Conservation (phyloP, 2,797 vertebrate genomes). For the Ficedula albicollis region DNA sequence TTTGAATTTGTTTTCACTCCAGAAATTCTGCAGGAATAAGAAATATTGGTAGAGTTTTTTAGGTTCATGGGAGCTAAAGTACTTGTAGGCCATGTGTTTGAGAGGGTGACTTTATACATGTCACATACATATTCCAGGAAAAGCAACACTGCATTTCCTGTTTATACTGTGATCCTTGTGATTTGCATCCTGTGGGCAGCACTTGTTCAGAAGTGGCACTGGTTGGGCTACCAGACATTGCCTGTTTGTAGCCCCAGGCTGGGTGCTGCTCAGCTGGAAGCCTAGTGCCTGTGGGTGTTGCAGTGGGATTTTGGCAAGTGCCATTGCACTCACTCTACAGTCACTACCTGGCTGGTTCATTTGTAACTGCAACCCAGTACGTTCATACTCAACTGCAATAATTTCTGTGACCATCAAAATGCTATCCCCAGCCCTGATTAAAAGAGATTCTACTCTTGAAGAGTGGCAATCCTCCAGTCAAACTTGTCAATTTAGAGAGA, state of each 20-base stretch:
- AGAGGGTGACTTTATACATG: neutral
- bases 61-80: neutral
- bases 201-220: neutral
- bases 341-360: neutral
- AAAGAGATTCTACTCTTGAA: neutral
- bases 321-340: accelerated
- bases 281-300: neutral
- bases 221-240: neutral
- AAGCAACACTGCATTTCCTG: neutral
- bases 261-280: neutral
- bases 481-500: neutral
- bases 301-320: neutral
- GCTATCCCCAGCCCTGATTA: neutral
- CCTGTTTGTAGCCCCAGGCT: neutral
- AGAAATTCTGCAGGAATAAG: neutral
- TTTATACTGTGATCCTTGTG: neutral
- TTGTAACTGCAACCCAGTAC: neutral
- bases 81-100: neutral
- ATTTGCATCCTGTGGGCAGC: neutral
- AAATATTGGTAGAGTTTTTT: neutral
- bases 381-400: neutral
- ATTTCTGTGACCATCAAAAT: neutral
- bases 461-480: neutral
- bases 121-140: neutral
- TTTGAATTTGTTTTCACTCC: neutral